Conservation (phyloP, 2,113 vertebrate genomes). For the Heterocephalus glaber region DNA sequence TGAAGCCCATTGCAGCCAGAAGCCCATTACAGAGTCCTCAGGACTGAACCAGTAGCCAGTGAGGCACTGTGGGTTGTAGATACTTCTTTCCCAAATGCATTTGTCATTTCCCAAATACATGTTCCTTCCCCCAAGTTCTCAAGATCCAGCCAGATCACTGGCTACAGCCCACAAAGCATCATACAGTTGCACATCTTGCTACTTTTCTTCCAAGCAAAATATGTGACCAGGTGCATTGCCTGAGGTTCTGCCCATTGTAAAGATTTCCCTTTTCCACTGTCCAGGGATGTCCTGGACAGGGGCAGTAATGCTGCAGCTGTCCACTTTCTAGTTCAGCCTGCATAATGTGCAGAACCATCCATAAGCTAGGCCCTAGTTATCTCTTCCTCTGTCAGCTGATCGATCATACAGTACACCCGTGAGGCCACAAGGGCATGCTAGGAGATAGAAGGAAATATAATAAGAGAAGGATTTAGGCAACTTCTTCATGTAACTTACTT, state of each 20-base stretch:
- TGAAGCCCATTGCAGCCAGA: not conserved
- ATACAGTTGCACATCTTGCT: not conserved
- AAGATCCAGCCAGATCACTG: not conserved
- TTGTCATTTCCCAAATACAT: not conserved
- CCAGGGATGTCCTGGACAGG: not conserved
- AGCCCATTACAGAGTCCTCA: not conserved
- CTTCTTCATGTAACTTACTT: not conserved
- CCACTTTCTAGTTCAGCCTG: not conserved
- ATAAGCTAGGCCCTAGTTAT: not conserved
- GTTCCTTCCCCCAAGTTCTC: not conserved
- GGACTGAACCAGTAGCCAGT: not conserved
- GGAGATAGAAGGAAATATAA: no score
- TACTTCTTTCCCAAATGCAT: not conserved
- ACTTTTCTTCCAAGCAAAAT: not conserved
- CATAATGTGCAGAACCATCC: not conserved
- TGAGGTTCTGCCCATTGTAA: not conserved
- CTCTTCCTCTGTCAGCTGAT: not conserved
- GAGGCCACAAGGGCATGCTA: not conserved
- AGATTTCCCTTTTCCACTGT: not conserved
- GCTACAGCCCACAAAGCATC: not conserved
- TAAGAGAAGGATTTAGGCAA: not conserved
- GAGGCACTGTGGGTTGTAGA: not conserved
- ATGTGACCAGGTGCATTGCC: not conserved
- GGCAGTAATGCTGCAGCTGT: not conserved
- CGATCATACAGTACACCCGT: not conserved